Percentiles rank a stretch among this genome's conserved stretches.
Evolutionary conservation across 2,888 invertebrate genomes (phyloP).

Genomic region (Calephelis perditalis): DNA sequence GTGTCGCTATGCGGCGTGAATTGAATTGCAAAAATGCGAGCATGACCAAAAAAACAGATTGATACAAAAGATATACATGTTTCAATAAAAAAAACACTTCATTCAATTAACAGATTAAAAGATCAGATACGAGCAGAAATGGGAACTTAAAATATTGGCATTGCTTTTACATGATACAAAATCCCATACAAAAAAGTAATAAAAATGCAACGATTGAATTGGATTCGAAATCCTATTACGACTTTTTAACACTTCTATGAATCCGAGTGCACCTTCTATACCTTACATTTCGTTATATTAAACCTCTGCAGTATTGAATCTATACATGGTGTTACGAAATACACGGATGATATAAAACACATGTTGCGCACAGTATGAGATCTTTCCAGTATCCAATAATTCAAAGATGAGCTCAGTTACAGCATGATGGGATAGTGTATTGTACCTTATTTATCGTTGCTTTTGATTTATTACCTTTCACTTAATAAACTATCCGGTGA

Average conservation of each 20-base stretch:
- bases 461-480: conserved; percentile 45
- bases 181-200: conserved; percentile 29
- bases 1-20: too few species aligned
- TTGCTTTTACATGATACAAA: conserved; percentile 24
- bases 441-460: conserved; percentile 47
- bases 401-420: conserved; percentile 61
- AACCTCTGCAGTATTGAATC: conserved; percentile 62
- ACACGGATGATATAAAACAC: conserved; percentile 63
- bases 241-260: conserved; percentile 69
- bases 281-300: conserved; percentile 62
- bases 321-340: conserved; percentile 53
- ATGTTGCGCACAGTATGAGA: conserved; percentile 60
- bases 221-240: conserved; percentile 68
- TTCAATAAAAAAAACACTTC: conserved; percentile 8
- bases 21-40: too few species aligned
- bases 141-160: conserved; percentile 22
- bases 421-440: conserved; percentile 52
- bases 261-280: conserved; percentile 49
- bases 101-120: conserved; percentile 18
- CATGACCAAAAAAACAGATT: too few species aligned
- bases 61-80: neutral
- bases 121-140: conserved; percentile 16
- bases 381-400: conserved; percentile 53
- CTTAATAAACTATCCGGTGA: conserved; percentile 34
- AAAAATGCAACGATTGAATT: conserved; percentile 46